Percentiles rank a stretch among this genome's conserved stretches.
phyloP scores from a whole-genome alignment of 2,888 invertebrate genomes.

The Temnothorax ravouxi region DNA sequence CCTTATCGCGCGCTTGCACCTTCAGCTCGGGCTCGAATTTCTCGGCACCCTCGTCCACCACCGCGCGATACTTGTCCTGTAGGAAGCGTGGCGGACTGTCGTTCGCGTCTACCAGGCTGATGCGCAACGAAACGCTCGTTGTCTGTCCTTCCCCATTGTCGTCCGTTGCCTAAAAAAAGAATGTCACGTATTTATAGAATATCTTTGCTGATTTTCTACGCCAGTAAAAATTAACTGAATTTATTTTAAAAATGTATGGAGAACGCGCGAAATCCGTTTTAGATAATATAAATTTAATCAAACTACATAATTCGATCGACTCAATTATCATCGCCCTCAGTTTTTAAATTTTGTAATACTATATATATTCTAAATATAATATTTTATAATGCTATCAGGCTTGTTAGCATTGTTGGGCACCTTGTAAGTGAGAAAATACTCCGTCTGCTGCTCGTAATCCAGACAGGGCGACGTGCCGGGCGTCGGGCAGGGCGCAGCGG shows the following conservation, averaged over 20 bases:
- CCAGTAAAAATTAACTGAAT: not conserved
- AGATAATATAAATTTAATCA: not conserved
- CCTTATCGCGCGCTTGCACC: slow-evolving; percentile 92
- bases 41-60: slow-evolving; percentile 94
- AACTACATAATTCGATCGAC: not conserved
- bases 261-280: not conserved
- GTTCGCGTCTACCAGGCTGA: slow-evolving; percentile 94
- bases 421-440: slow-evolving; percentile 94
- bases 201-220: not conserved
- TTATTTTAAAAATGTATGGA: not conserved
- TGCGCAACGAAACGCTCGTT: slow-evolving; percentile 92
- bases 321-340: not conserved
- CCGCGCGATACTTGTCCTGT: slow-evolving; percentile 92
- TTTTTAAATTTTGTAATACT: not conserved
- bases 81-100: slow-evolving; percentile 95
- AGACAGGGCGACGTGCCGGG: slow-evolving; percentile 91
- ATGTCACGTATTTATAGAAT: not conserved
- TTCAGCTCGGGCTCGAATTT: slow-evolving; percentile 93
- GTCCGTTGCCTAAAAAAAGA: slow-evolving; percentile 91
- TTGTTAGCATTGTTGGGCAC: slow-evolving; percentile 85
- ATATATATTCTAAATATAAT: not conserved
- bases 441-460: slow-evolving; percentile 93
- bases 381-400: not conserved
- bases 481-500: slow-evolving; percentile 91
- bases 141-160: slow-evolving; percentile 93